A percentile compares a stretch with the other conserved stretches of the same genome.
phyloP scores from a whole-genome alignment of 1,140 invertebrate genomes.

The Drosophila persimilis region DNA sequence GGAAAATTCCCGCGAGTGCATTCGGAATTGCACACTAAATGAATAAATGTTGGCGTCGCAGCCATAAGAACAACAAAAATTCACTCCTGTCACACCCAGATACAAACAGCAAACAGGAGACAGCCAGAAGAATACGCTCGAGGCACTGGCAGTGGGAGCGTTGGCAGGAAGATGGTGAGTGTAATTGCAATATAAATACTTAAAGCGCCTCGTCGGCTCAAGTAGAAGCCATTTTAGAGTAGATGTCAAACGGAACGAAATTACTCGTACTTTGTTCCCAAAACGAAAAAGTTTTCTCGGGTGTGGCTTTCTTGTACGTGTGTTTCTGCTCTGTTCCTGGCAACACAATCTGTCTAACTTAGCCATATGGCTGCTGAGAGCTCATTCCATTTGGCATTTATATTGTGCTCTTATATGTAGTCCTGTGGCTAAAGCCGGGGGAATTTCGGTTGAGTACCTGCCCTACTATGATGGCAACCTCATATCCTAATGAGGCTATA shows the following conservation, averaged over 20 bases:
- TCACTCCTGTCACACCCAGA: constrained; percentile 21
- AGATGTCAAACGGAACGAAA: constrained; percentile 58
- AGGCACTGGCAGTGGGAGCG: background rate
- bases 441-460: background rate
- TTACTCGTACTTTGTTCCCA: constrained; percentile 46
- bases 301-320: constrained; percentile 5
- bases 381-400: constrained; percentile 38
- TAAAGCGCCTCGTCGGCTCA: constrained; percentile 28
- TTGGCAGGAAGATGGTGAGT: constrained; percentile 36
- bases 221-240: constrained; percentile 54
- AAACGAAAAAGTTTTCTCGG: constrained; percentile 58
- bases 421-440: background rate
- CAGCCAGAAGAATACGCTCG: background rate
- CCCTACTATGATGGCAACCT: no score
- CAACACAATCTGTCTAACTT: constrained; percentile 38
- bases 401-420: constrained; percentile 8
- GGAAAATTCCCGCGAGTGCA: constrained; percentile 22
- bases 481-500: no score
- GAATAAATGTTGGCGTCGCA: constrained; percentile 14
- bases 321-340: constrained; percentile 2
- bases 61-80: constrained; percentile 5
- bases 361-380: constrained; percentile 48
- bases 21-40: constrained; percentile 36
- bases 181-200: constrained; percentile 70
- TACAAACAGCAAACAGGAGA: constrained; percentile 1